Evolutionary conservation across 2,888 invertebrate genomes (phyloP), one percentile per base, ranked within the genome.

Genomic region (Cheilosia vulpina): DNA sequence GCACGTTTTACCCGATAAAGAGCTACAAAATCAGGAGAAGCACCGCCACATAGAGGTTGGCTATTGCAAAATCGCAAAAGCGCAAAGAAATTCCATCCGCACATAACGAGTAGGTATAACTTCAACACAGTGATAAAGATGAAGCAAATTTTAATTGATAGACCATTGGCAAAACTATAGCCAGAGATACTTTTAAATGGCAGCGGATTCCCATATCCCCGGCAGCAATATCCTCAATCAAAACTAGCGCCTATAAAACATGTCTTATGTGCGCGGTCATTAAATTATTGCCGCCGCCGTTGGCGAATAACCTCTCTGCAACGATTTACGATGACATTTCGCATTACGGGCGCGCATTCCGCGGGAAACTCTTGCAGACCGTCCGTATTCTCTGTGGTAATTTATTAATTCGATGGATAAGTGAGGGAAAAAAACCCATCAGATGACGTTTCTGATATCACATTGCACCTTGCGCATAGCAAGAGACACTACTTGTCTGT

Each of bases 291-390:
- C 38, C 13, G 13, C 38, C 34, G 34, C 34, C 38, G 38, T 53
- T 63, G 68, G 62, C 21, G 62, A 52, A 58, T 72, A 71, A 68
- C 72, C 72, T 52, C 85, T 62, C 50, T 47, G 66, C 50, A 72
- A 58, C 72, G 81, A 85, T 85, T 81, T 85, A 85, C 76, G 81
- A 63, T 85, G 85, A 85, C 85, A 85, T 85, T 85, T 85, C 63
- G 34, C 77, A 76, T 80, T 80, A 52, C 38, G 45, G 24, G 21
- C 53, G 68, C 45, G 81, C 80, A 80, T 84, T 80, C 68, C 47
- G 38, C n/a, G 19, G 43, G 17, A 63, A 66, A 53, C 58, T 60
- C 31, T 52, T 52, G 31, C n/a, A 27, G 41, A 41, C 45, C 21
- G 27, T 41, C 47, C 50, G 65, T 47, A 27, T 58, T 65, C 65